Percentiles rank a stretch among this genome's conserved stretches.
Conservation (phyloP, 2,888 invertebrate genomes). For the Maniola hyperantus region DNA sequence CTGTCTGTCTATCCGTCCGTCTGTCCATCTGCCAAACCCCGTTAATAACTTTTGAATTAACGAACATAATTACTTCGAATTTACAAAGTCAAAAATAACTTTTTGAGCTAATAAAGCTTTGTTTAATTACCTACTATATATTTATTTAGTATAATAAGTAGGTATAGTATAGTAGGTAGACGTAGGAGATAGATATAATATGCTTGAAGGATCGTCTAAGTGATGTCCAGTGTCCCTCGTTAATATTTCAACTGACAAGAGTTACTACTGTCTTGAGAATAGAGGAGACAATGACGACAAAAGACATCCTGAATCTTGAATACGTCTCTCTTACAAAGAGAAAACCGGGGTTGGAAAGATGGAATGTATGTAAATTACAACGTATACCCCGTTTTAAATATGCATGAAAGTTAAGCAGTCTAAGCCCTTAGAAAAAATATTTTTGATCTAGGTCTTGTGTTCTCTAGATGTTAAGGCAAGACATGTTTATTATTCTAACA, state of each 20-base stretch:
- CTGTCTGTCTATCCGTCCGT: no score
- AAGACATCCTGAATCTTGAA: conserved; percentile 27
- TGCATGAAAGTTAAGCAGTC: conserved; percentile 5
- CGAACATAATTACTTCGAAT: no score
- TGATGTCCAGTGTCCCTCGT: conserved; percentile 18
- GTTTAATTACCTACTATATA: background rate
- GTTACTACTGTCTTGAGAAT: conserved; percentile 11
- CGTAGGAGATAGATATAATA: background rate
- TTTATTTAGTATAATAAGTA: background rate
- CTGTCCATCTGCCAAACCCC: no score
- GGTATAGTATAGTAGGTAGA: background rate
- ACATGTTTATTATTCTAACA: background rate
- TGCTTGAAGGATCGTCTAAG: background rate
- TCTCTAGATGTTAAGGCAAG: background rate
- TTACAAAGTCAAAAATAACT: no score
- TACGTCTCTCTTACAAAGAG: conserved; percentile 22
- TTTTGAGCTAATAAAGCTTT: background rate
- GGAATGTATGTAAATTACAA: conserved; percentile 24
- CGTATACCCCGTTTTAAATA: conserved; percentile 20
- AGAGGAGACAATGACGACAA: conserved; percentile 20
- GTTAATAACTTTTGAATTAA: no score
- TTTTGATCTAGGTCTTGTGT: background rate
- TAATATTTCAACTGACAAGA: conserved; percentile 24
- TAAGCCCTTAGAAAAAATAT: background rate
- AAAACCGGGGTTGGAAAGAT: conserved; percentile 20